Conservation (phyloP, 1,140 invertebrate genomes). For the Musca domestica region DNA sequence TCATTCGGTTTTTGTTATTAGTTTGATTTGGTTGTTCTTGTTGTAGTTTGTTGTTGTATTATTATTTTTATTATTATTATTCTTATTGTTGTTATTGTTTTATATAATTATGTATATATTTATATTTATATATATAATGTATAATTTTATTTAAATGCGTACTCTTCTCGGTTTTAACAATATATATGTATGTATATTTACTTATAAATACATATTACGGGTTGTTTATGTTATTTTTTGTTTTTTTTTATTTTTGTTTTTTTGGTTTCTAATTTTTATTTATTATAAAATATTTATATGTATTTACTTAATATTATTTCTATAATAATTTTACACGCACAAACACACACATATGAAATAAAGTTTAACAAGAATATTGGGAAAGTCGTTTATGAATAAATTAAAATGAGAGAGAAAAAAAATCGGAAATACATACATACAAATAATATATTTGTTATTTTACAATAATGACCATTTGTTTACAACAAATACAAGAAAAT, state of each 20-base stretch:
- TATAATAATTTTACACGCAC: too few species aligned
- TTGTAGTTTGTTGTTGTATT: too few species aligned
- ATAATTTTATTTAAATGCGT: slow-evolving; percentile 18
- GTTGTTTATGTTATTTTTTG: background rate
- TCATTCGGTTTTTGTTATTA: too few species aligned
- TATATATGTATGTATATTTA: slow-evolving; percentile 18
- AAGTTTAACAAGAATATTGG: too few species aligned
- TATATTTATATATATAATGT: background rate
- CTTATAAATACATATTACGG: slow-evolving; percentile 12
- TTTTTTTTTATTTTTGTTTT: background rate
- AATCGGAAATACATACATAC: too few species aligned
- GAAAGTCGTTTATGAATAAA: too few species aligned
- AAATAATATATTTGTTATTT: background rate
- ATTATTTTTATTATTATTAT: too few species aligned
- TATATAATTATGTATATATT: too few species aligned
- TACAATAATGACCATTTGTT: background rate
- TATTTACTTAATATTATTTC: slow-evolving; percentile 4
- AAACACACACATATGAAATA: background rate
- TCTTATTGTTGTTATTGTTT: too few species aligned
- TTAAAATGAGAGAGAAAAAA: too few species aligned
- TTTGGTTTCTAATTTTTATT: slow-evolving; percentile 1
- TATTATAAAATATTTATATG: slow-evolving; percentile 21
- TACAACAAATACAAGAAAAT: too few species aligned
- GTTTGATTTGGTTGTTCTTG: too few species aligned
- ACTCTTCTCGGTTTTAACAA: background rate